Evolutionary conservation across 2,797 vertebrate genomes (phyloP).

Genomic region (Chelmon rostratus): DNA sequence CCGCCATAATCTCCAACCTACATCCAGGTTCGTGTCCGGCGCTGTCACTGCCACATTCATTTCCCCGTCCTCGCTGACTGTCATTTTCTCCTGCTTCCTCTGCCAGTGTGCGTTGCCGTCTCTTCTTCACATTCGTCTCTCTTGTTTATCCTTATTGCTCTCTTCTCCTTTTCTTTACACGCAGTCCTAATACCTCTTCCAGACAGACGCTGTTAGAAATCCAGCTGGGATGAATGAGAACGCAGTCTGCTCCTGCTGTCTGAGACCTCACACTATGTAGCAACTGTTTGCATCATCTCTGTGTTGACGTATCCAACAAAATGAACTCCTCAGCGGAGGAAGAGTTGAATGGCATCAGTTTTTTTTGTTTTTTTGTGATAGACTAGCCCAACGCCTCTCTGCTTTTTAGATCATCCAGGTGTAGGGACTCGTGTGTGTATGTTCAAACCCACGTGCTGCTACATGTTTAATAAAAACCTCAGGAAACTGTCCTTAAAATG

Average conservation of each 20-base stretch:
- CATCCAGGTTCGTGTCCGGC: conserved; percentile 13
- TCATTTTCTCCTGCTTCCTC: conserved; percentile 21
- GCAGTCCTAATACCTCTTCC: conserved; percentile 36
- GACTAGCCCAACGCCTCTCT: neutral
- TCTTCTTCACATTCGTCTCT: conserved; percentile 23
- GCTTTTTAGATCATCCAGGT: neutral
- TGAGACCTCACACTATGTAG: conserved; percentile 36
- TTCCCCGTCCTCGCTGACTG: conserved; percentile 2
- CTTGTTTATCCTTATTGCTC: conserved; percentile 6
- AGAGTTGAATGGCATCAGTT: conserved; percentile 7
- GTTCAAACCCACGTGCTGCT: too few species aligned
- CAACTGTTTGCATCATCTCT: conserved; percentile 41
- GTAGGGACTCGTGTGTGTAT: neutral
- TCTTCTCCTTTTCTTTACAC: conserved; percentile 17
- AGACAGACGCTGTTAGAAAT: conserved; percentile 45
- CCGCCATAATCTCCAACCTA: conserved; percentile 34
- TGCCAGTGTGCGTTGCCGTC: neutral
- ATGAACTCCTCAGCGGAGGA: conserved; percentile 2
- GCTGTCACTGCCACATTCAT: conserved; percentile 11
- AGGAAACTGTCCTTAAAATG: neutral
- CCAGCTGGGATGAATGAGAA: conserved; percentile 37
- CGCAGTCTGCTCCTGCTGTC: conserved; percentile 8
- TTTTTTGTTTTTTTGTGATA: neutral
- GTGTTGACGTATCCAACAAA: neutral
- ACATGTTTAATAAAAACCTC: neutral